Percentiles rank a stretch among this genome's conserved stretches.
phyloP scores from a whole-genome alignment of 2,113 vertebrate species.

The Lagenorhynchus albirostris region DNA sequence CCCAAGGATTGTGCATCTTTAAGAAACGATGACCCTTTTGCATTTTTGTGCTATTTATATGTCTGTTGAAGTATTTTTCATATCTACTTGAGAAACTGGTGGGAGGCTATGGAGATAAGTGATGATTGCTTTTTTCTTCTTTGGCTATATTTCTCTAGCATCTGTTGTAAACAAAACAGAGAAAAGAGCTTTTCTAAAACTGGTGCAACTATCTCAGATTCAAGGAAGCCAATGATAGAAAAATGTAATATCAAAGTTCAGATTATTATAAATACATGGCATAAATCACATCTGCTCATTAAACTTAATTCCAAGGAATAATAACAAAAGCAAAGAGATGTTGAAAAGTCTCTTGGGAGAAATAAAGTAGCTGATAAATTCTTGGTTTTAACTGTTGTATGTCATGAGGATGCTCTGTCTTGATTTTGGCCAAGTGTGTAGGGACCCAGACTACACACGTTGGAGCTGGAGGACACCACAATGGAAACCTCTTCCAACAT shows the following conservation, averaged over 20 bases:
- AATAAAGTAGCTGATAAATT: background rate
- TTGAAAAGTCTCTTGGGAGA: background rate
- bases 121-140: background rate
- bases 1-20: background rate
- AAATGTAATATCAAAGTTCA: conserved; percentile 25
- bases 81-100: background rate
- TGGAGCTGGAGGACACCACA: background rate
- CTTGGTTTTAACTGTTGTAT: conserved; percentile 22
- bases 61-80: background rate
- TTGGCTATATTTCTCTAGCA: conserved; percentile 49
- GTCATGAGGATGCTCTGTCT: background rate
- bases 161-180: conserved; percentile 55
- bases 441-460: background rate
- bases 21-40: background rate
- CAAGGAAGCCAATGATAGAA: conserved; percentile 12
- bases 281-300: conserved; percentile 27
- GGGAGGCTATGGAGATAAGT: background rate
- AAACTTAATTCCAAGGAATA: background rate
- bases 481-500: background rate
- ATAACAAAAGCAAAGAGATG: background rate
- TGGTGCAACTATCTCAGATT: background rate
- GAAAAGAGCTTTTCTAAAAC: conserved; percentile 29
- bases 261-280: background rate
- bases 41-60: background rate
- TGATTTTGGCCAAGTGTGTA: background rate